phyloP scores from a whole-genome alignment of 2,888 invertebrate species.

The Lysandra coridon region DNA sequence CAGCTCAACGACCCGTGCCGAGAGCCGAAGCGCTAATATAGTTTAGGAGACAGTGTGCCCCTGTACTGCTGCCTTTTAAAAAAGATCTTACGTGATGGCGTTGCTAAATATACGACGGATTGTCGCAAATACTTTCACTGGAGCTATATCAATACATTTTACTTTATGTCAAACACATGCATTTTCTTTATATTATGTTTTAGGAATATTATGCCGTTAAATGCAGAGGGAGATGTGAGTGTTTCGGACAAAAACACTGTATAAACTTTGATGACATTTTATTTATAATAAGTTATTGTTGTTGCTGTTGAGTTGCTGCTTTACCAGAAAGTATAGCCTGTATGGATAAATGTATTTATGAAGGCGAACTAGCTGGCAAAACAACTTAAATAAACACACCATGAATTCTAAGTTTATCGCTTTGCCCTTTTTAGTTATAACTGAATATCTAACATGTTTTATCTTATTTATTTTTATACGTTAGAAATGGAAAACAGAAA shows the following conservation, averaged over 20 bases:
- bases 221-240: neutral
- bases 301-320: neutral
- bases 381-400: too few species aligned
- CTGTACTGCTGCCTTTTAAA: slow-evolving; percentile 44
- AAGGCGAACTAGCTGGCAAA: neutral
- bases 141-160: neutral
- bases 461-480: neutral
- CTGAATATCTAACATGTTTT: neutral
- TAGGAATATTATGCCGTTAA: neutral
- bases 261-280: neutral
- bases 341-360: neutral
- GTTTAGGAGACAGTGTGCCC: slow-evolving; percentile 59
- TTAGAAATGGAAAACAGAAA: neutral
- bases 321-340: too few species aligned
- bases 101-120: slow-evolving; percentile 45
- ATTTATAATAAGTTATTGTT: neutral
- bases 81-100: slow-evolving; percentile 44
- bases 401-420: too few species aligned
- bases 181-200: neutral
- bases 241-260: neutral
- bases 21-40: slow-evolving; percentile 63
- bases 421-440: too few species aligned
- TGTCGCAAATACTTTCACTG: slow-evolving; percentile 19
- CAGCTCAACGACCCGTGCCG: slow-evolving; percentile 62
- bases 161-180: neutral